A percentile compares a stretch with the other conserved stretches of the same genome.
Conservation (phyloP, 1,140 invertebrate species). For the Drosophila kanapiae region DNA sequence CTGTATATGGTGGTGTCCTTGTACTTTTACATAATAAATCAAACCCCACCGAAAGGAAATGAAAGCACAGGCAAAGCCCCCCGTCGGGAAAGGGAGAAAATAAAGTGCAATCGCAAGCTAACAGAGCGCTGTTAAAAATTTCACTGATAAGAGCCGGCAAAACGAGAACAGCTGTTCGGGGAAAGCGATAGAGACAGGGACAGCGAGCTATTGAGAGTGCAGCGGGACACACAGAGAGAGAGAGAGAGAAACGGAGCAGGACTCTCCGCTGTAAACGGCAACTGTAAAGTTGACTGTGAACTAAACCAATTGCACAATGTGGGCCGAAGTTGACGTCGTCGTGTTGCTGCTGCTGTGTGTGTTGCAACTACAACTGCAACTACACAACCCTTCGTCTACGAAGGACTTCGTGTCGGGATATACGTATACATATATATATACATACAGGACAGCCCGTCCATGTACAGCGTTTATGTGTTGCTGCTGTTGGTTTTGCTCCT, state of each 20-base stretch:
- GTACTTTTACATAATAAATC: conserved; percentile 79
- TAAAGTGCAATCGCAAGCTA: conserved; percentile 38
- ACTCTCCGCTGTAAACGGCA: conserved; percentile 61
- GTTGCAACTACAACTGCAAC: conserved; percentile 69
- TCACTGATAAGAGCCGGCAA: conserved; percentile 76
- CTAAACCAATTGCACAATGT: conserved; percentile 72
- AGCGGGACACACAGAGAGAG: background rate
- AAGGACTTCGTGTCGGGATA: conserved; percentile 65
- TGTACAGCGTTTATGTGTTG: conserved; percentile 65
- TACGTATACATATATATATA: conserved; percentile 50
- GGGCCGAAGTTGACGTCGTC: conserved; percentile 52
- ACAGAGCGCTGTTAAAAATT: conserved; percentile 45
- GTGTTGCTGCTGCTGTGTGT: conserved; percentile 42
- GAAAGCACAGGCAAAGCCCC: conserved; percentile 15
- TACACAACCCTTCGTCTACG: conserved; percentile 76
- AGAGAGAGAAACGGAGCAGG: conserved; percentile 1
- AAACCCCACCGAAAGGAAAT: conserved; percentile 41
- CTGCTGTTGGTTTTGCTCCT: conserved; percentile 37
- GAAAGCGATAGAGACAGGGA: conserved; percentile 3
- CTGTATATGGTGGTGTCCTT: conserved; percentile 69
- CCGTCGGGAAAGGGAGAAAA: background rate
- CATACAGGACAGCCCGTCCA: conserved; percentile 19
- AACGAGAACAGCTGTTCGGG: conserved; percentile 50
- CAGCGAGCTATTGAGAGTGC: conserved; percentile 11
- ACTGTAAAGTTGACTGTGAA: conserved; percentile 76